These are phyloP conservation scores for Leptinotarsa tumamoca DNA, from an alignment of 2,888 invertebrate genomes.

Conservation along the genomic window DNA sequence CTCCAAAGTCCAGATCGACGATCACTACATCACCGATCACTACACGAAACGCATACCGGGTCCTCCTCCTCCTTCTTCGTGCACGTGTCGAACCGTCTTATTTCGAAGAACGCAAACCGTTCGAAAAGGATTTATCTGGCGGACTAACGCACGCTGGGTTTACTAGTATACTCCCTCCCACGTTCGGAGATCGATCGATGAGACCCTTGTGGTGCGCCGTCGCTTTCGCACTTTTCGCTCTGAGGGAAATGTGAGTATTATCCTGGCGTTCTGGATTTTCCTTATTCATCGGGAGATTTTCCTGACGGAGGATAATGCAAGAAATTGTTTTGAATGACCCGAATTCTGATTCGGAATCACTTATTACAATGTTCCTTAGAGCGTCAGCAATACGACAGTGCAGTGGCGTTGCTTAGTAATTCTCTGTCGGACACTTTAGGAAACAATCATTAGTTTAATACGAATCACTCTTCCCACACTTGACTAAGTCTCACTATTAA, in stretches of 20 bases:
- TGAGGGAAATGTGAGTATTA: not conserved
- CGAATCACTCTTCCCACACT: too few species aligned
- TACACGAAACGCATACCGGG: not conserved
- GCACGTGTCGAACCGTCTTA: conserved; percentile 16
- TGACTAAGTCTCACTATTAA: too few species aligned
- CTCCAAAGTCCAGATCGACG: not conserved
- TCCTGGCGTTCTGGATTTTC: conserved; percentile 2
- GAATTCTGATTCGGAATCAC: not conserved
- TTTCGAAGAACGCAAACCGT: not conserved
- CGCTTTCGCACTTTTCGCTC: conserved; percentile 33
- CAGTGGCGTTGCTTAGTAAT: not conserved
- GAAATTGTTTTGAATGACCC: not conserved
- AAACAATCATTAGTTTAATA: too few species aligned
- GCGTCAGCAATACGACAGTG: not conserved
- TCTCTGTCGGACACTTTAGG: too few species aligned
- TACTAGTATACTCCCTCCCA: conserved; percentile 59
- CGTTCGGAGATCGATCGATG: conserved; percentile 55
- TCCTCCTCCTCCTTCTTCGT: not conserved
- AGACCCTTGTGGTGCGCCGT: conserved; percentile 61
- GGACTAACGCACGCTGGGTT: conserved; percentile 52
- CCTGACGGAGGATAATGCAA: not conserved
- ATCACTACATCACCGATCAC: conserved; percentile 7
- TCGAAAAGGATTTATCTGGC: not conserved
- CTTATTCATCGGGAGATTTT: not conserved
- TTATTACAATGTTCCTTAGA: not conserved